These are phyloP conservation scores for Drosophila bocqueti DNA, from an alignment of 1,140 invertebrate species.

Conservation along the genomic window DNA sequence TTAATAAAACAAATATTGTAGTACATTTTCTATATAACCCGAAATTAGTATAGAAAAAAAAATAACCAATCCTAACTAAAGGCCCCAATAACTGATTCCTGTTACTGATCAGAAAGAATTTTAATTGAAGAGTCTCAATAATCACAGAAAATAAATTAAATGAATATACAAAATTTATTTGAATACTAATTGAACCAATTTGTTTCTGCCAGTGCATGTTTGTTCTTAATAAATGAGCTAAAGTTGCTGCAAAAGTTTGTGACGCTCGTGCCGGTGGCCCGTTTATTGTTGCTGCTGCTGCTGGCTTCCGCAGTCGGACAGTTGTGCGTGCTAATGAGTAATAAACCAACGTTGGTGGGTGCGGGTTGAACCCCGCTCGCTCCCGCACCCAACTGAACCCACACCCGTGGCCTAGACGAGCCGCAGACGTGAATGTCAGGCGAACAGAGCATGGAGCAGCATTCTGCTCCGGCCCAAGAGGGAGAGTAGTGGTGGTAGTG, in stretches of 20 bases:
- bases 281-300: constrained; percentile 24
- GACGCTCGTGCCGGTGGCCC: constrained; percentile 22
- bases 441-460: constrained; percentile 60
- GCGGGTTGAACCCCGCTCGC: constrained; percentile 1
- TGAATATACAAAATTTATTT: no score
- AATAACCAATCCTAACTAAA: no score
- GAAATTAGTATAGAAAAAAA: no score
- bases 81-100: no score
- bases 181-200: no score
- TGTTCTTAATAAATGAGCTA: constrained; percentile 77
- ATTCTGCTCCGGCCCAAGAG: constrained; percentile 25
- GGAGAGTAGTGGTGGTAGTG: neutral
- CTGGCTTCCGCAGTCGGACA: constrained; percentile 31
- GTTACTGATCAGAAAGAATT: no score
- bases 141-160: no score
- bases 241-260: constrained; percentile 64
- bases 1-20: no score
- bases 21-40: no score
- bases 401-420: constrained; percentile 54
- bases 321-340: constrained; percentile 83
- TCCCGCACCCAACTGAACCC: neutral
- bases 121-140: no score
- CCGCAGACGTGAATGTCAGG: constrained; percentile 68
- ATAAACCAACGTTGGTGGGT: constrained; percentile 62
- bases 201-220: constrained; percentile 8